phyloP scores from a whole-genome alignment of 2,113 vertebrate genomes.

The Cacatua alba region DNA sequence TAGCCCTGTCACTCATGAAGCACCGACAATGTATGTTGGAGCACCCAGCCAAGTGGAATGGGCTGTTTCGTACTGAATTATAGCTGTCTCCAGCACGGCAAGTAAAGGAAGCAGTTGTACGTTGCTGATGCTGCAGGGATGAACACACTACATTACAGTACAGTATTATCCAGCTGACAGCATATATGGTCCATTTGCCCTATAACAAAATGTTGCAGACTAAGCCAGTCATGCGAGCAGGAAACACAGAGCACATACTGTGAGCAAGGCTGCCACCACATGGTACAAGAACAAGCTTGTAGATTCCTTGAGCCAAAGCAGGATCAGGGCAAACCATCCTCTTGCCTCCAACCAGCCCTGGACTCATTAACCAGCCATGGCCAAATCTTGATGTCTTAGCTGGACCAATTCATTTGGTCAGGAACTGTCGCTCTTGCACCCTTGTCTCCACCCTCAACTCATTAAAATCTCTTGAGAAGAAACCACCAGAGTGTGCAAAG shows the following conservation, averaged over 20 bases:
- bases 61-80: background rate
- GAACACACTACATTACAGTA: background rate
- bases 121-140: background rate
- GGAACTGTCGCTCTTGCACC: background rate
- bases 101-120: background rate
- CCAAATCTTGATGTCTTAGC: background rate
- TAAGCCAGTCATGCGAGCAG: background rate
- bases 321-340: background rate
- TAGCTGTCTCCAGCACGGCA: background rate
- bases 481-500: background rate
- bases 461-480: background rate
- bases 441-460: background rate
- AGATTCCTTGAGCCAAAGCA: background rate
- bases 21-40: background rate
- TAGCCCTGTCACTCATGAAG: background rate
- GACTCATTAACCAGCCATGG: background rate
- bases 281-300: background rate
- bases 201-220: background rate
- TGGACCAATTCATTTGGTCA: background rate
- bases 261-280: conserved; percentile 32
- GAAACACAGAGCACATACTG: background rate
- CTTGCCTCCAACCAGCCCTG: background rate
- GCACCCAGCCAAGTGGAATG: rapidly evolving
- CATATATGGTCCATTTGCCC: background rate
- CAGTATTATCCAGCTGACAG: background rate